A percentile compares a stretch with the other conserved stretches of the same genome.
These are phyloP conservation scores for Phrynocephalus forsythii DNA, from an alignment of 2,797 vertebrate genomes.

Conservation along the genomic window DNA sequence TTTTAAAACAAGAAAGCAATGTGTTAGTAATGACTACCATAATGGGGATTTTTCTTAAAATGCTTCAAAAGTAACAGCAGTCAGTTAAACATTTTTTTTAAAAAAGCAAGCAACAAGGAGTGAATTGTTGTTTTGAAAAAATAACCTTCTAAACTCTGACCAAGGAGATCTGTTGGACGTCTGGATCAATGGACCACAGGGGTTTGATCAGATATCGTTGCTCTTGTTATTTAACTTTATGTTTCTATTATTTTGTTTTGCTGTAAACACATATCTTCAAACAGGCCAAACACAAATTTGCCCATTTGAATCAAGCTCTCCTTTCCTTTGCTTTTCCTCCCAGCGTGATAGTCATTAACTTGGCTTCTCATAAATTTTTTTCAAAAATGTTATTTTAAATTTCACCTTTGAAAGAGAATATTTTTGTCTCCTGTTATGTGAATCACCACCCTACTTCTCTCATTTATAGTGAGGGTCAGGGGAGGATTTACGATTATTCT, in stretches of 20 bases:
- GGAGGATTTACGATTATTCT: neutral
- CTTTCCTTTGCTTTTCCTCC: neutral
- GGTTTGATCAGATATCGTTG: neutral
- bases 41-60: neutral
- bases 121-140: neutral
- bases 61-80: neutral
- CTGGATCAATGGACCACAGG: neutral
- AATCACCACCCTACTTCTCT: conserved; percentile 43
- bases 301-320: conserved; percentile 3
- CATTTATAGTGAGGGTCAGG: conserved; percentile 9
- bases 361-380: conserved; percentile 52
- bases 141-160: neutral
- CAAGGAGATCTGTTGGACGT: neutral
- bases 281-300: conserved; percentile 28
- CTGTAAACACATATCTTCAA: conserved; percentile 26
- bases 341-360: conserved; percentile 47
- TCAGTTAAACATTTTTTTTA: neutral
- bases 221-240: neutral
- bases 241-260: neutral
- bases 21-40: neutral
- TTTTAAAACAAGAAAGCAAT: neutral
- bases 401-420: conserved; percentile 59
- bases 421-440: conserved; percentile 38
- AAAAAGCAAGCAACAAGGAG: neutral
- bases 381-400: conserved; percentile 42